phyloP scores from a whole-genome alignment of 2,113 vertebrate species.

The Hoplias malabaricus region DNA sequence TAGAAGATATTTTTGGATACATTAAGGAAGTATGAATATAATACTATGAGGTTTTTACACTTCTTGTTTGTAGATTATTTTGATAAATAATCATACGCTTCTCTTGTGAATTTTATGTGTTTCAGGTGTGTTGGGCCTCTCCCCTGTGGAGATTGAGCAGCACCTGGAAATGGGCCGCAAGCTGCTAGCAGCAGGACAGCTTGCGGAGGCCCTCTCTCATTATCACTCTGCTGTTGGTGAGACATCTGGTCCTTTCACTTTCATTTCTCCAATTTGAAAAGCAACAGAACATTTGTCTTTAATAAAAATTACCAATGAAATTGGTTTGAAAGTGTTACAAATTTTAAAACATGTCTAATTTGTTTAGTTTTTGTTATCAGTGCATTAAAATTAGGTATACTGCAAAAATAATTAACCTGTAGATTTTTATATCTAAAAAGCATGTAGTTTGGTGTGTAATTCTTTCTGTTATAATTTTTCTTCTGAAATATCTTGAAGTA shows the following conservation, averaged over 20 bases:
- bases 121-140: conserved; percentile 77
- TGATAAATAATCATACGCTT: neutral
- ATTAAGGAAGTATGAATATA: too few relatives aligned
- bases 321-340: neutral
- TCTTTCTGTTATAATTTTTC: too few relatives aligned
- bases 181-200: conserved; percentile 80
- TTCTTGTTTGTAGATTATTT: neutral
- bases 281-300: neutral
- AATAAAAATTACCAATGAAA: neutral
- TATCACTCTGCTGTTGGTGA: conserved; percentile 85
- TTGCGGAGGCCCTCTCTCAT: conserved; percentile 82
- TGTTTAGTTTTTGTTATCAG: too few relatives aligned
- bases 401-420: too few relatives aligned
- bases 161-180: conserved; percentile 85
- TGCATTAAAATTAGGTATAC: too few relatives aligned
- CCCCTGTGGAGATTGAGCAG: conserved; percentile 80
- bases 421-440: too few relatives aligned
- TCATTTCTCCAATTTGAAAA: neutral
- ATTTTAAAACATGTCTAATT: neutral
- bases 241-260: conserved; percentile 39
- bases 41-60: too few relatives aligned
- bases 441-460: too few relatives aligned
- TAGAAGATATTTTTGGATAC: neutral
- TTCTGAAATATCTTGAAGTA: too few relatives aligned
- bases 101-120: conserved; percentile 17